A percentile compares a stretch with the other conserved stretches of the same genome.
Conservation (phyloP, 2,113 vertebrate species). For the Aythya baeri region DNA sequence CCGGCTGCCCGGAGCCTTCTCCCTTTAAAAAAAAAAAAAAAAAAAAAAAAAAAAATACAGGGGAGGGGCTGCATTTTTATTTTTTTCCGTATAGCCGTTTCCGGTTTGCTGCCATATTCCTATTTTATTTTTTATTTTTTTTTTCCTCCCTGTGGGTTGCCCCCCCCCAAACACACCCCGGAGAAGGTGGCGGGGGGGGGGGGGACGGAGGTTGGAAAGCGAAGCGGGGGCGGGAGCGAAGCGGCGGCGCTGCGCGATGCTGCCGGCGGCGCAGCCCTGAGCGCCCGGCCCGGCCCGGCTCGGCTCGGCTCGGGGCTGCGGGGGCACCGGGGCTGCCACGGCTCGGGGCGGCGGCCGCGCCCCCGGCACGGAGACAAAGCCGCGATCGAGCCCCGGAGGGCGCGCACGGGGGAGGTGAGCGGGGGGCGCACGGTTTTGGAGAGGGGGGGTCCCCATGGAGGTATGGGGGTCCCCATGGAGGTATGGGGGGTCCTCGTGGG, state of each 20-base stretch:
- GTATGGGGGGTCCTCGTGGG: neutral
- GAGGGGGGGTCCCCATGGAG: neutral
- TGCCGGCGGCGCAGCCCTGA: neutral
- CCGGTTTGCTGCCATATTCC: constrained; percentile 57
- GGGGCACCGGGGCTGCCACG: neutral
- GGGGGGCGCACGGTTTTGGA: too few species aligned
- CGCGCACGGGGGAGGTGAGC: neutral
- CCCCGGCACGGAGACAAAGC: neutral
- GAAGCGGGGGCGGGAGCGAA: neutral
- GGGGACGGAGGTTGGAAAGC: too few species aligned
- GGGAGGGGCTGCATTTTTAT: neutral
- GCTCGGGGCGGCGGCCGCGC: neutral
- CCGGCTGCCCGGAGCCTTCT: neutral
- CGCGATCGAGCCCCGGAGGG: neutral
- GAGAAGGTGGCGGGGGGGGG: neutral
- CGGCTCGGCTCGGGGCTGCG: too few species aligned
- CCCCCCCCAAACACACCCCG: neutral
- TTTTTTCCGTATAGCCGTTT: neutral
- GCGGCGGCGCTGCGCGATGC: neutral
- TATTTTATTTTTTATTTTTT: neutral
- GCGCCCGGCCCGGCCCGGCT: neutral
- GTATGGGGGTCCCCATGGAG: neutral
- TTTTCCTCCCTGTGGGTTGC: neutral
- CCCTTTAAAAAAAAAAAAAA: neutral
- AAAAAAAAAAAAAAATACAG: neutral